Percentiles rank a stretch among this genome's conserved stretches.
Conservation (phyloP, 2,797 vertebrate genomes). For the Adrianichthys oophorus region DNA sequence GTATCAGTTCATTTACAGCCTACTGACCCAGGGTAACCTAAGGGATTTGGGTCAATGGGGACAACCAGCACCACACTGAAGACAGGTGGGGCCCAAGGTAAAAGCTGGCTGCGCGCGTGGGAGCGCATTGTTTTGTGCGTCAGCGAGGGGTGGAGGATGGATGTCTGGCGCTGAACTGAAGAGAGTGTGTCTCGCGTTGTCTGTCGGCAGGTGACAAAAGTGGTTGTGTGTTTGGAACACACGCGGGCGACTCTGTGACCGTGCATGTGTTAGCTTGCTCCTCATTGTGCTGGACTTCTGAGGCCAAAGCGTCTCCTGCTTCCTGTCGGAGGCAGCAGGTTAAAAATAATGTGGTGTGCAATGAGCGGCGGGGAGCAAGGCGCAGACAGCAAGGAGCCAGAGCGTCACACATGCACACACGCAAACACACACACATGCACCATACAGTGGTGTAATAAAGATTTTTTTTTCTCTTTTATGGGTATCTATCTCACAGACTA, state of each 20-base stretch:
- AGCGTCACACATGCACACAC: conserved; percentile 59
- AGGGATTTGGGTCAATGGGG: conserved; percentile 65
- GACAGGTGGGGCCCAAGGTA: conserved; percentile 56
- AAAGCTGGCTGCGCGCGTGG: conserved; percentile 12
- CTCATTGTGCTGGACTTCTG: conserved; percentile 82
- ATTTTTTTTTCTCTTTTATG: conserved; percentile 70
- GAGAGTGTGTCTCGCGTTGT: conserved; percentile 29
- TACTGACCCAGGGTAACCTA: conserved; percentile 69
- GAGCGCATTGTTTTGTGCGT: conserved; percentile 31
- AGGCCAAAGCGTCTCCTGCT: conserved; percentile 75
- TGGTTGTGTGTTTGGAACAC: conserved; percentile 47
- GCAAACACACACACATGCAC: conserved; percentile 31
- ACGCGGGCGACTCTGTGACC: conserved; percentile 56
- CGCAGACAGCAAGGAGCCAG: conserved; percentile 85
- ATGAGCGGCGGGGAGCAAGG: conserved; percentile 74
- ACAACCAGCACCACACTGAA: conserved; percentile 47
- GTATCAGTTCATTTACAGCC: conserved; percentile 75
- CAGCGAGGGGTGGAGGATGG: conserved; percentile 35
- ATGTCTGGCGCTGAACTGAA: conserved; percentile 46
- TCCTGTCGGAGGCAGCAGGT: conserved; percentile 81
- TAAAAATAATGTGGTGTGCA: conserved; percentile 85
- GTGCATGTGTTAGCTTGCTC: conserved; percentile 62
- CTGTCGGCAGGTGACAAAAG: conserved; percentile 59
- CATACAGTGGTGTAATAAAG: conserved; percentile 57
- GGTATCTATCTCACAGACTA: conserved; percentile 68